These are phyloP conservation scores for Percina caprodes DNA, from an alignment of 2,113 vertebrate genomes.

Conservation along the genomic window DNA sequence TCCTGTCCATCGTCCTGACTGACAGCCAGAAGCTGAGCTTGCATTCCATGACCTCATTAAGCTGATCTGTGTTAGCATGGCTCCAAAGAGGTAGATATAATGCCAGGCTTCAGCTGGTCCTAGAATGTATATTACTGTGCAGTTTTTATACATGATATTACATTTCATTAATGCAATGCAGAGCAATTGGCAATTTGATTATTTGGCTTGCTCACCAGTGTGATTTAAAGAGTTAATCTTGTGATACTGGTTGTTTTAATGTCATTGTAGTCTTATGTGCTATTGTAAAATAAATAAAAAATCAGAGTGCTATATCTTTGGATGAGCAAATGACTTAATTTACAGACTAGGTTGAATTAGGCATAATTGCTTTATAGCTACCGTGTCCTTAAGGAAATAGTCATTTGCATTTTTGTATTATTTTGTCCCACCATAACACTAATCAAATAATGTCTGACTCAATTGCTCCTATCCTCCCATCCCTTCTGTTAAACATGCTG, in stretches of 20 bases:
- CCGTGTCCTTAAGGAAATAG: background rate
- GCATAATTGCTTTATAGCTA: background rate
- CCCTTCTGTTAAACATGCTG: background rate
- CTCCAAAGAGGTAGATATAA: constrained; percentile 26
- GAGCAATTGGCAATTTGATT: background rate
- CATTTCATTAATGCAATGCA: background rate
- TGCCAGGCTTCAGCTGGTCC: constrained; percentile 5
- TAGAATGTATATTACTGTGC: background rate
- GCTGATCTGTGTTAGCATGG: constrained; percentile 48
- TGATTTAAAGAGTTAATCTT: background rate
- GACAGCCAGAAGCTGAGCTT: constrained; percentile 57
- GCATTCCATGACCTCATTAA: constrained; percentile 62
- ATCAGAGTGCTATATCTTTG: background rate
- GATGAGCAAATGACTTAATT: background rate
- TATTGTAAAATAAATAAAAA: background rate
- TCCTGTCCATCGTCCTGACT: constrained; percentile 52
- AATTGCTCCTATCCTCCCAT: background rate
- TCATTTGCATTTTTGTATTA: background rate
- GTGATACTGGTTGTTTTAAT: background rate
- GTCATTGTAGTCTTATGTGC: background rate
- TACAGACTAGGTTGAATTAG: background rate
- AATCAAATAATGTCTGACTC: background rate
- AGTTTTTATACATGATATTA: constrained; percentile 3
- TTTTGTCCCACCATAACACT: background rate
- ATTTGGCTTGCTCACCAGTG: background rate